Conservation (phyloP, 1,140 invertebrate species). For the Drosophila subpulchrella region DNA sequence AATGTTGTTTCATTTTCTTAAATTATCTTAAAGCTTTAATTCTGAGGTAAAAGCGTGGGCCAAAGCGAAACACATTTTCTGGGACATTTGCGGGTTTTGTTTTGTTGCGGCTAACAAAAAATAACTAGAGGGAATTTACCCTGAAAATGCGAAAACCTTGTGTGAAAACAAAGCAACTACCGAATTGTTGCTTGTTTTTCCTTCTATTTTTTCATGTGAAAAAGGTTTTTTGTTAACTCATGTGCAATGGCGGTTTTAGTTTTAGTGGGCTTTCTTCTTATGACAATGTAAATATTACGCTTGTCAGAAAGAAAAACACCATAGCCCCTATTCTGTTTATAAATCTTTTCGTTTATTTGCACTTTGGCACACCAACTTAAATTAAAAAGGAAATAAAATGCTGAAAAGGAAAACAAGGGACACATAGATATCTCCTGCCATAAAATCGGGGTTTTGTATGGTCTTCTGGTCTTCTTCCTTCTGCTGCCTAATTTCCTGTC, state of each 20-base stretch:
- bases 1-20: slow-evolving; percentile 37
- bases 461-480: slow-evolving; percentile 6
- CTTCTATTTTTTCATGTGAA: slow-evolving; percentile 1
- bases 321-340: slow-evolving; percentile 57
- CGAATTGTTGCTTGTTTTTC: slow-evolving; percentile 20
- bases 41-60: slow-evolving; percentile 5
- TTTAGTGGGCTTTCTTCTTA: slow-evolving; percentile 23
- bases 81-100: slow-evolving; percentile 24
- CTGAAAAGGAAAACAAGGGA: slow-evolving; percentile 47
- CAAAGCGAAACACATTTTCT: slow-evolving; percentile 9
- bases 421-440: slow-evolving; percentile 17
- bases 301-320: slow-evolving; percentile 25
- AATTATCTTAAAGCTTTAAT: slow-evolving; percentile 46
- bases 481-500: slow-evolving; percentile 23
- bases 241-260: slow-evolving; percentile 44
- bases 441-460: slow-evolving; percentile 50
- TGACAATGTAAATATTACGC: slow-evolving; percentile 65
- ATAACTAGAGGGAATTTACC: slow-evolving; percentile 22
- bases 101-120: slow-evolving; percentile 28
- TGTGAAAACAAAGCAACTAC: slow-evolving; percentile 1
- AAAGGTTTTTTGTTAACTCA: slow-evolving; percentile 37
- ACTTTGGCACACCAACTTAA: slow-evolving; percentile 74
- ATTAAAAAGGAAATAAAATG: slow-evolving; percentile 67
- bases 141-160: slow-evolving; percentile 30
- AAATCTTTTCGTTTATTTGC: slow-evolving; percentile 77